Base-by-base conservation (phyloP, 2,888 invertebrate species). In the Abrostola triplasia region DNA sequence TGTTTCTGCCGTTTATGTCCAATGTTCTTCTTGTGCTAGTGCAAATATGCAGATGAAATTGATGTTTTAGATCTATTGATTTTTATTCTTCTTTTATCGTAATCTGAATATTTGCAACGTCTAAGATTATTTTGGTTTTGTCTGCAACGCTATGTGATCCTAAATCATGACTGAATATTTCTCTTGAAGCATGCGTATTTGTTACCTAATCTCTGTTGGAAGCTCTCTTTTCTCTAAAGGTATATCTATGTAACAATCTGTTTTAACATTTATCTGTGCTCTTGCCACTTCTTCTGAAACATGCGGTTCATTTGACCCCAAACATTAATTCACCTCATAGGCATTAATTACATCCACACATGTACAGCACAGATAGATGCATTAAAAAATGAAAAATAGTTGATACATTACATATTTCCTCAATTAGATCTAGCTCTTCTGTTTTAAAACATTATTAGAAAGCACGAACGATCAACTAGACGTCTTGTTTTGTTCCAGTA, bases 401-500 rank as follows among this genome's bases (percentile, higher is more conserved):
- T 59, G 44, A 59, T 60, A 64, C 63, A 63, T 77, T 80, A 78
- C 72, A 80, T 85, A 83, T 87, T 88, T 89, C 88, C 87, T 90
- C 88, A 88, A 89, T 89, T 87, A 88, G 88, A 89, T 87, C 87
- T 86, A 85, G 74, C 79, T 51, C 70, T 68, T 74, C 42, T 70
- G 60, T 74, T 76, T 72, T 49, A 59, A 70, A 72, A 64, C 48
- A 71, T 58, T 57, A 42, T 67, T 70, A 75, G 68, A 37, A 67
- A 80, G 84, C 85, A 85, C 82, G 81, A 59, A 59, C 69, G 57
- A 53, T 62, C 57, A 24, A 24, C 56, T 77, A 70, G 60, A 62
- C 64, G 44, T 63, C 7, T 62, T 69, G 52, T 77, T 73, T 64
- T 62, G 54, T 67, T 81, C 76, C 7, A 56, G 65, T 61, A 51